Percentiles rank a stretch among this genome's conserved stretches.
Evolutionary conservation across 1,140 invertebrate species (phyloP).

Genomic region (Campodea augens): DNA sequence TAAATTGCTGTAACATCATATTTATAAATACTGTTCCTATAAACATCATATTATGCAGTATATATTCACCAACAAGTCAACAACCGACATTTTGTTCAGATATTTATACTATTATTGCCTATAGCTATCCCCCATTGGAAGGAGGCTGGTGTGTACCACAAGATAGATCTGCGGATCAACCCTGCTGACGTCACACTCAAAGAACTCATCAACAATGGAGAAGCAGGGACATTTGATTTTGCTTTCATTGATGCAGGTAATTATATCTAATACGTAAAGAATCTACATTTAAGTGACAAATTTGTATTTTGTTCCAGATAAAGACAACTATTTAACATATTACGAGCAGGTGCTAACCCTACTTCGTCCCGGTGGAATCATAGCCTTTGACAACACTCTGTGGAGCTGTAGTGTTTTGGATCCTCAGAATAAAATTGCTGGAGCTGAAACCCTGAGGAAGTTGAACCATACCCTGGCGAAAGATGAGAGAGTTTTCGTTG

Average conservation of each 20-base stretch:
- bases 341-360: conserved; percentile 24
- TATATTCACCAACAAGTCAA: too few species aligned
- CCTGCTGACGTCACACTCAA: conserved; percentile 22
- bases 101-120: too few species aligned
- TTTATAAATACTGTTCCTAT: too few species aligned
- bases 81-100: too few species aligned
- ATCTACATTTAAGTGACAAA: not conserved
- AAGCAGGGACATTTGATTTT: conserved; percentile 26
- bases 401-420: conserved; percentile 15
- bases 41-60: too few species aligned
- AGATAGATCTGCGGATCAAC: conserved; percentile 21
- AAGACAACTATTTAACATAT: conserved; percentile 23
- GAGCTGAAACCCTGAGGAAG: conserved; percentile 13
- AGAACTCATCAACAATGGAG: conserved; percentile 20
- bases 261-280: not conserved
- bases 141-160: conserved; percentile 20
- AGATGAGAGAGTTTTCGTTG: conserved; percentile 15
- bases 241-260: conserved; percentile 27
- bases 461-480: conserved; percentile 15
- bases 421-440: not conserved
- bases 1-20: too few species aligned
- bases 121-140: too few species aligned
- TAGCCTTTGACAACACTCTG: conserved; percentile 25
- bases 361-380: conserved; percentile 23
- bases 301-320: conserved; percentile 17